These are phyloP conservation scores for Ischnus inquisitorius DNA, from an alignment of 2,888 invertebrate genomes.

Conservation along the genomic window DNA sequence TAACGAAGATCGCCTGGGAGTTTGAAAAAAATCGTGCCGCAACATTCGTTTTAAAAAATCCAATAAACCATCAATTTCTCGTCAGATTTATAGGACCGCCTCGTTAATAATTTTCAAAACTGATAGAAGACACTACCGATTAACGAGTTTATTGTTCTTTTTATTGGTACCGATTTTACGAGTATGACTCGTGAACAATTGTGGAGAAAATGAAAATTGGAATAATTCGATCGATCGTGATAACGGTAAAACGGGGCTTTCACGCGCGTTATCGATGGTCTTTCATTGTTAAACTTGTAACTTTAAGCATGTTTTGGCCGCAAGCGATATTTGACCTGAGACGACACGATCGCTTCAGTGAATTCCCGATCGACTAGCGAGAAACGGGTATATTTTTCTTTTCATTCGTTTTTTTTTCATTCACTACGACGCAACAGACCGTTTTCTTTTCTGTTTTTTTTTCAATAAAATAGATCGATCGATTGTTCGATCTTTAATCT, in stretches of 20 bases:
- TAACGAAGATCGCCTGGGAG: no score
- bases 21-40: no score
- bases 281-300: not conserved
- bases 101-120: not conserved
- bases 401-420: not conserved
- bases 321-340: slow-evolving; percentile 41
- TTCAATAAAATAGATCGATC: not conserved
- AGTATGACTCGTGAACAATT: not conserved
- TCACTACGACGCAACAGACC: slow-evolving; percentile 30
- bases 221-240: not conserved
- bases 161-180: not conserved
- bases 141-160: not conserved
- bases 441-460: not conserved
- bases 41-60: no score
- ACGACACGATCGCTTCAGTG: slow-evolving; percentile 33
- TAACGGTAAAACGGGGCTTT: not conserved
- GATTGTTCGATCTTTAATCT: slow-evolving; percentile 33
- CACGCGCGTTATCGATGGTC: not conserved
- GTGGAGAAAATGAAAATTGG: not conserved
- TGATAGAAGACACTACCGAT: not conserved
- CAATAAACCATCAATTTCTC: no score
- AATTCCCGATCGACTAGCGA: slow-evolving; percentile 30
- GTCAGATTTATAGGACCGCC: no score
- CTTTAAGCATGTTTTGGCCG: slow-evolving; percentile 49
- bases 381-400: slow-evolving; percentile 1